These are phyloP conservation scores for Tapirus indicus DNA, from an alignment of 2,797 vertebrate genomes.

Conservation along the genomic window DNA sequence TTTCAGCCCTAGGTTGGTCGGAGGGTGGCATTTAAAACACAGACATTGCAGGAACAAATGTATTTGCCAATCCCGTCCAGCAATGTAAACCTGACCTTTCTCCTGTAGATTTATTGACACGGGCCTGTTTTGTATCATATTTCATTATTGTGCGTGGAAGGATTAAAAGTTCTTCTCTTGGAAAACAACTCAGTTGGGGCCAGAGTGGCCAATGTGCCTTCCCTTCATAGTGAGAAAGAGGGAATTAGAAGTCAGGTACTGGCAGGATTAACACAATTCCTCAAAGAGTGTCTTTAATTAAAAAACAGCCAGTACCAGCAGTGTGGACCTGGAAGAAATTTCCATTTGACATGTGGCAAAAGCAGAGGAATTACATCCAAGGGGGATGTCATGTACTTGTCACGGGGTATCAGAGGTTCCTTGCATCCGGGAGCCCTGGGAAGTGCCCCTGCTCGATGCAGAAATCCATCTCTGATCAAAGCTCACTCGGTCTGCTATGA, in stretches of 20 bases:
- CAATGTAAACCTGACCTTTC: slow-evolving; percentile 91
- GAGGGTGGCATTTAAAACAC: slow-evolving; percentile 91
- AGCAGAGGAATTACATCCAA: slow-evolving; percentile 12
- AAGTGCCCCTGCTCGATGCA: rapidly evolving
- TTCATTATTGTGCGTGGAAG: slow-evolving; percentile 84
- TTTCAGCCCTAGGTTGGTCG: slow-evolving; percentile 86
- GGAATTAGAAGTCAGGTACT: slow-evolving; percentile 55
- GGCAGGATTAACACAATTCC: slow-evolving; percentile 72
- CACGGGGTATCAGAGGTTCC: background rate
- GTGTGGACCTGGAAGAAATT: slow-evolving; percentile 45
- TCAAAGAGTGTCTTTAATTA: slow-evolving; percentile 79
- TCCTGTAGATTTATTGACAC: slow-evolving; percentile 89
- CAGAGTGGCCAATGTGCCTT: slow-evolving; percentile 55
- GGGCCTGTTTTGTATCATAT: slow-evolving; percentile 87
- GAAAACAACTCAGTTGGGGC: slow-evolving; percentile 79
- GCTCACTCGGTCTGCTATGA: background rate
- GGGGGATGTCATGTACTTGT: slow-evolving; percentile 32
- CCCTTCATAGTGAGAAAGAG: slow-evolving; percentile 15
- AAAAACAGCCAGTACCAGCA: slow-evolving; percentile 37
- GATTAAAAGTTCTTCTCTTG: slow-evolving; percentile 78
- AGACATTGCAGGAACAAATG: slow-evolving; percentile 89
- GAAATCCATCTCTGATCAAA: background rate
- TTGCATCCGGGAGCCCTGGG: background rate
- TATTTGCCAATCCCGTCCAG: slow-evolving; percentile 87
- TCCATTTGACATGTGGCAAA: slow-evolving; percentile 11